A percentile compares a stretch with the other conserved stretches of the same genome.
phyloP scores from a whole-genome alignment of 2,797 vertebrate species.

The Orestias chungarensis region DNA sequence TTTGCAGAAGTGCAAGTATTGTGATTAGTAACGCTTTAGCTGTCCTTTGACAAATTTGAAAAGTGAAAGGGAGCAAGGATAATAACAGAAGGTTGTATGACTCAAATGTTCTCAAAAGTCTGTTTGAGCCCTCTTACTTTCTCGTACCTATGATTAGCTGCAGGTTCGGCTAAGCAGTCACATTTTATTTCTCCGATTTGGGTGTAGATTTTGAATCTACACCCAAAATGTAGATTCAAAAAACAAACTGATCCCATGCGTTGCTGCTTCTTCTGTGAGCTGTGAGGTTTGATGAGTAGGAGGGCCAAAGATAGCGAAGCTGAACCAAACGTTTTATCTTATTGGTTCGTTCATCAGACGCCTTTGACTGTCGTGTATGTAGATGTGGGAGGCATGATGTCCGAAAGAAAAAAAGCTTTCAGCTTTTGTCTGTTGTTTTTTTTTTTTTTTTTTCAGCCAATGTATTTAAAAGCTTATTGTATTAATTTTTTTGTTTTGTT shows the following conservation, averaged over 20 bases:
- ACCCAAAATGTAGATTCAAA: background rate
- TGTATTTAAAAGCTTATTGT: background rate
- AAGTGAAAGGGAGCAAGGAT: constrained; percentile 43
- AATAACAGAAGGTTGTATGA: constrained; percentile 52
- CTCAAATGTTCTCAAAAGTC: constrained; percentile 42
- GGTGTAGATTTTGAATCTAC: too few relatives aligned
- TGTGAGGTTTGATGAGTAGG: constrained; percentile 67
- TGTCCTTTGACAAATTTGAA: constrained; percentile 16
- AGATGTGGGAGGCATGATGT: constrained; percentile 32
- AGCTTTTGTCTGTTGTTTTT: constrained; percentile 20
- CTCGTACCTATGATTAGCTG: constrained; percentile 68
- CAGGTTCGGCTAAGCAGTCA: constrained; percentile 39
- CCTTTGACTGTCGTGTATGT: constrained; percentile 38
- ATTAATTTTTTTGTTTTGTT: constrained; percentile 21
- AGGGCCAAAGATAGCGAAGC: constrained; percentile 40
- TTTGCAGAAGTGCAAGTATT: constrained; percentile 9
- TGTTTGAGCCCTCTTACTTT: constrained; percentile 56
- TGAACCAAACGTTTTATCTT: constrained; percentile 55
- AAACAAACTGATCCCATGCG: constrained; percentile 3
- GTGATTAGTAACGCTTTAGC: constrained; percentile 14
- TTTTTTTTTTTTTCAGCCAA: constrained; percentile 22
- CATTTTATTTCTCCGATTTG: constrained; percentile 2
- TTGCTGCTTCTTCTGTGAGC: constrained; percentile 37
- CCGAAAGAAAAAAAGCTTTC: constrained; percentile 15
- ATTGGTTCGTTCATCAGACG: constrained; percentile 41